These are phyloP conservation scores for chimpanzee (Pan troglodytes) DNA, from an alignment of 2,113 vertebrate species.

Conservation along the genomic window NHGRI_mPanTro3-v2.1_pri NC_072416.2:12926501-12927000, in stretches of 20 bases:
- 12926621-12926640: no score
- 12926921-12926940: slow-evolving; percentile 28
- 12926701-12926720: background rate
- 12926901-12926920: background rate
- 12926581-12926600: no score
- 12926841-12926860: slow-evolving; percentile 48
- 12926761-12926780: slow-evolving; percentile 35
- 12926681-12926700: background rate
- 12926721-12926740: background rate
- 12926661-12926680: no score
- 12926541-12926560: no score
- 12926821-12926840: slow-evolving; percentile 29
- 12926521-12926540: no score
- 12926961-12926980: slow-evolving; percentile 24
- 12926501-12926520: no score
- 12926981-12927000: slow-evolving; percentile 47
- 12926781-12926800: background rate
- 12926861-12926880: background rate
- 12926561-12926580: no score
- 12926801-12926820: slow-evolving; percentile 33
- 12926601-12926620: no score
- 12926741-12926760: background rate
- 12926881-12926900: slow-evolving; percentile 16
- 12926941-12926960: slow-evolving; percentile 28
- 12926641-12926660: no score